Evolutionary conservation across 1,140 invertebrate genomes (phyloP).

Genomic region (Heliconius hewitsoni): DNA sequence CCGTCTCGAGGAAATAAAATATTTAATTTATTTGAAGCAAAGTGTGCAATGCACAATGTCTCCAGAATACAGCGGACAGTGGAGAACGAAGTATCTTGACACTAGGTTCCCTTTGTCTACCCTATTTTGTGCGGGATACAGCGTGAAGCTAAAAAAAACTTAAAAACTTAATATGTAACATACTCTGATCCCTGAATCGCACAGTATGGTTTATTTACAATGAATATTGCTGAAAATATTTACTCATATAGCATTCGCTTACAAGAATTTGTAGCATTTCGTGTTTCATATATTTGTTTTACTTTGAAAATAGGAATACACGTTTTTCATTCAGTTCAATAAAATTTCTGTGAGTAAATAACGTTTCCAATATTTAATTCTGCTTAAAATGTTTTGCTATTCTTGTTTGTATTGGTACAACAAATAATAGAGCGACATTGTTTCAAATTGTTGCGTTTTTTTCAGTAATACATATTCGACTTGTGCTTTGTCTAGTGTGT

Average conservation of each 20-base stretch:
- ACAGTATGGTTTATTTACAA: background rate
- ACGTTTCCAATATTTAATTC: background rate
- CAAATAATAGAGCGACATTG: background rate
- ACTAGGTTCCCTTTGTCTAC: no score
- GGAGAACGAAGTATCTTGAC: no score
- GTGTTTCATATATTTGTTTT: background rate
- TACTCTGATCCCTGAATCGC: background rate
- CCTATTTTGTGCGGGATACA: no score
- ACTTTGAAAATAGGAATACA: constrained; percentile 6
- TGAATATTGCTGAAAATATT: background rate
- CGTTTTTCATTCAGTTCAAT: background rate
- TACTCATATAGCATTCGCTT: background rate
- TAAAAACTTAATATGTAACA: no score
- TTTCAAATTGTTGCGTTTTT: background rate
- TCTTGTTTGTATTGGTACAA: background rate
- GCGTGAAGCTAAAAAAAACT: no score
- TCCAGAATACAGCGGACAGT: no score
- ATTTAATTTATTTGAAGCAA: no score
- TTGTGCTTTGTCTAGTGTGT: background rate
- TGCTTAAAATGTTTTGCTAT: background rate
- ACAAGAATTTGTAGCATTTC: background rate
- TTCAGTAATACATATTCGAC: background rate
- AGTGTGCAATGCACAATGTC: no score
- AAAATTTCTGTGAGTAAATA: constrained; percentile 2
- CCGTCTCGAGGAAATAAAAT: no score